Evolutionary conservation across 2,797 vertebrate genomes (phyloP).

Genomic region (Melopsittacus undulatus): DNA sequence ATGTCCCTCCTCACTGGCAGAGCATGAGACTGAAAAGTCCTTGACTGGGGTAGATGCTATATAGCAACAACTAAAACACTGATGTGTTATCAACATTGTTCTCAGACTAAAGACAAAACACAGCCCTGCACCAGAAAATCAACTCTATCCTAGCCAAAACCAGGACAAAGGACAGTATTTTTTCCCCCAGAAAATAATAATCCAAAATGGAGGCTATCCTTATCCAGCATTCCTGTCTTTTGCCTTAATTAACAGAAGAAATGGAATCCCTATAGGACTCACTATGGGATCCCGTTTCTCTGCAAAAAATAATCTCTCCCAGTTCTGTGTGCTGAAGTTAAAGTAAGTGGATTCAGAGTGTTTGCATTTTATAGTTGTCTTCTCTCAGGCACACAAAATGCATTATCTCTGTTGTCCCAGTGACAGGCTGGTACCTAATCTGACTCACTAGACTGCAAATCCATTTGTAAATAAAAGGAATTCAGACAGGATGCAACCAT

Average conservation of each 20-base stretch:
- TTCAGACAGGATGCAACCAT: neutral
- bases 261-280: neutral
- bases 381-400: neutral
- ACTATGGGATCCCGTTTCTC: neutral
- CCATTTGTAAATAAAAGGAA: slow-evolving; percentile 7
- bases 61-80: neutral
- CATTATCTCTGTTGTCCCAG: neutral
- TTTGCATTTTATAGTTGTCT: neutral
- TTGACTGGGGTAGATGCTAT: neutral
- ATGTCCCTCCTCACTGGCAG: neutral
- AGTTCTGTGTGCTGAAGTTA: neutral
- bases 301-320: neutral
- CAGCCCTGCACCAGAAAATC: neutral
- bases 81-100: neutral
- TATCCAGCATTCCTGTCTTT: neutral
- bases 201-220: neutral
- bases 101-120: neutral
- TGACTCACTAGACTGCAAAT: neutral
- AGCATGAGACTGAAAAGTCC: neutral
- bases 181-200: neutral
- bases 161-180: neutral
- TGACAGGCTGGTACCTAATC: neutral
- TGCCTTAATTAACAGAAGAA: neutral
- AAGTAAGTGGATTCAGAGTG: neutral
- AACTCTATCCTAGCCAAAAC: neutral